These are phyloP conservation scores for Sebastiscus tertius DNA, from an alignment of 2,797 vertebrate species.

Conservation along the genomic window DNA sequence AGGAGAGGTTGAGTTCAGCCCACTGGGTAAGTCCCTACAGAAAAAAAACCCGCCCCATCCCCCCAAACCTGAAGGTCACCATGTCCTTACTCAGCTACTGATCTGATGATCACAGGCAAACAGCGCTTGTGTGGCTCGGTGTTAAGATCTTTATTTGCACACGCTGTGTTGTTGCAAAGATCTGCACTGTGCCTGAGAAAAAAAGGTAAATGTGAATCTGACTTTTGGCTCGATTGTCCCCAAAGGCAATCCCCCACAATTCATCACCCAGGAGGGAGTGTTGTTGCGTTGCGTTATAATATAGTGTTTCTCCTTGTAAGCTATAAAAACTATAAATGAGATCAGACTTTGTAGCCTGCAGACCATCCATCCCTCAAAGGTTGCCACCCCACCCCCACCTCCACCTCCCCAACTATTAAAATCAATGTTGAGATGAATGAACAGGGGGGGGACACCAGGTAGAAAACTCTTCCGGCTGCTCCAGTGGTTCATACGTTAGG, in stretches of 20 bases:
- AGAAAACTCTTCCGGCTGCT: slow-evolving; percentile 60
- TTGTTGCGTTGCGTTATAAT: slow-evolving; percentile 48
- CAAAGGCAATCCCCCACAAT: slow-evolving; percentile 45
- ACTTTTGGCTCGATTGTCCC: slow-evolving; percentile 46
- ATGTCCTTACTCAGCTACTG: slow-evolving; percentile 64
- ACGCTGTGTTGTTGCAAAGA: slow-evolving; percentile 21
- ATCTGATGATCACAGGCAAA: slow-evolving; percentile 68
- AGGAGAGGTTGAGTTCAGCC: slow-evolving; percentile 73
- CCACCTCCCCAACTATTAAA: slow-evolving; percentile 60
- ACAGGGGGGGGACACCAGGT: slow-evolving; percentile 53
- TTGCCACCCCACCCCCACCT: not conserved
- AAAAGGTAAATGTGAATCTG: slow-evolving; percentile 24
- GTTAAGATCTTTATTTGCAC: slow-evolving; percentile 51
- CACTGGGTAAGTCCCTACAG: slow-evolving; percentile 49
- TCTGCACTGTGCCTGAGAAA: not conserved
- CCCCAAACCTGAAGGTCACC: slow-evolving; percentile 79
- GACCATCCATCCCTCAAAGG: slow-evolving; percentile 57
- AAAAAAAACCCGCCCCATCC: slow-evolving; percentile 47
- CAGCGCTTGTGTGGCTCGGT: not conserved
- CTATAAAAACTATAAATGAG: slow-evolving; percentile 66
- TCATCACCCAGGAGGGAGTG: slow-evolving; percentile 52
- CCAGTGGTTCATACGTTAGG: slow-evolving; percentile 68
- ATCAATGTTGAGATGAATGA: slow-evolving; percentile 74
- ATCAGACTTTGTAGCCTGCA: slow-evolving; percentile 48
- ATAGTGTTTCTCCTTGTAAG: slow-evolving; percentile 62